phyloP scores from a whole-genome alignment of 2,888 invertebrate species.

The Heteromyza rotundicornis region DNA sequence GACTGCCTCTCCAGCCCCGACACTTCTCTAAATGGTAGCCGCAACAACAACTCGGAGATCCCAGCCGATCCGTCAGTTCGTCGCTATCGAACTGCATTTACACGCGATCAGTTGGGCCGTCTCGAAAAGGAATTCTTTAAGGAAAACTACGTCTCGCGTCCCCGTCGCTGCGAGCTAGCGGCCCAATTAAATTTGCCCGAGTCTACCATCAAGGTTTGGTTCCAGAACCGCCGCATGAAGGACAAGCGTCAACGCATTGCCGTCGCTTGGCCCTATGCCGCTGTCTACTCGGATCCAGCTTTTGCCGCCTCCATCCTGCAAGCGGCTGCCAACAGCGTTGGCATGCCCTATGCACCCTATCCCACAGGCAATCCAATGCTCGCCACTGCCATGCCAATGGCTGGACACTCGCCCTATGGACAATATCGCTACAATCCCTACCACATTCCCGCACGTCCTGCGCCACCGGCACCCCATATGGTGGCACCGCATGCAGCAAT shows the following conservation, averaged over 20 bases:
- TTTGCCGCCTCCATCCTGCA: slow-evolving; percentile 91
- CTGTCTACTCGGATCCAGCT: slow-evolving; percentile 92
- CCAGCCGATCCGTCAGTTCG: slow-evolving; percentile 74
- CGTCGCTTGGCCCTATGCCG: slow-evolving; percentile 93
- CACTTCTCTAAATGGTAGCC: slow-evolving; percentile 54
- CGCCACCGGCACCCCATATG: slow-evolving; percentile 54
- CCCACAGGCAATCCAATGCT: slow-evolving; percentile 64
- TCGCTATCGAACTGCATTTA: slow-evolving; percentile 96
- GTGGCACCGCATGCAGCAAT: slow-evolving; percentile 52
- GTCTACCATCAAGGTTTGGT: slow-evolving; percentile 99
- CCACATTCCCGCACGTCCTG: slow-evolving; percentile 64
- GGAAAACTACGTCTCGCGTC: slow-evolving; percentile 97
- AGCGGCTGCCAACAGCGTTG: slow-evolving; percentile 80
- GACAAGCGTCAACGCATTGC: slow-evolving; percentile 96
- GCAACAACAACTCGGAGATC: slow-evolving; percentile 49
- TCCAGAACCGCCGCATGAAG: slow-evolving; percentile 69
- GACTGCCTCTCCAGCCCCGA: slow-evolving; percentile 64
- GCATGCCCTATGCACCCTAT: slow-evolving; percentile 70
- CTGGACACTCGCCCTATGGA: slow-evolving; percentile 47
- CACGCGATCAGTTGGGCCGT: slow-evolving; percentile 87
- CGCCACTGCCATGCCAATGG: slow-evolving; percentile 63
- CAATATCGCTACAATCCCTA: slow-evolving; percentile 65
- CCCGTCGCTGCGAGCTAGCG: slow-evolving; percentile 92
- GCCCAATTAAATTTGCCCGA: slow-evolving; percentile 92
- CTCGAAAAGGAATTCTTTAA: slow-evolving; percentile 96